Percentiles rank a stretch among this genome's conserved stretches.
Evolutionary conservation across 1,140 invertebrate species (phyloP).

Genomic region (Ips nitidus): DNA sequence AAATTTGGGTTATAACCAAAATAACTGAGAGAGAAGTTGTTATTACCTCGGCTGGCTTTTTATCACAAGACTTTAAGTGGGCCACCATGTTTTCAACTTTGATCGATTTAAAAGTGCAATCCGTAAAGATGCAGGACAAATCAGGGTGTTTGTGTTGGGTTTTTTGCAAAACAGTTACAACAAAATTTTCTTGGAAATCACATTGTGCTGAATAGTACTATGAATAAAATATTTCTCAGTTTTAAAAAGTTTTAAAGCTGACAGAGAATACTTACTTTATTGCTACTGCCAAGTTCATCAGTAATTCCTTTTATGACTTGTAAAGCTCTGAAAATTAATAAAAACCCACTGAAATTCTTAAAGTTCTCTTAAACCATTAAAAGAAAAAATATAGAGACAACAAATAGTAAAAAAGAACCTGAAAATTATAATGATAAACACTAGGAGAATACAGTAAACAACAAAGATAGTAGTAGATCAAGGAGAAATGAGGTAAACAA

Average conservation of each 20-base stretch:
- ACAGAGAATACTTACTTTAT: too few relatives aligned
- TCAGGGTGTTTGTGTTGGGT: constrained; percentile 4
- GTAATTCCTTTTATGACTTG: constrained; percentile 16
- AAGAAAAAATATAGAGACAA: not conserved
- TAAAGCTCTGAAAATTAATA: constrained; percentile 17
- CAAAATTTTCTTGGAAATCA: constrained; percentile 27
- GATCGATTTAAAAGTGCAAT: constrained; percentile 32
- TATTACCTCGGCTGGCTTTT: constrained; percentile 26
- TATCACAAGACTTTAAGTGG: constrained; percentile 40
- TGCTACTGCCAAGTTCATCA: not conserved
- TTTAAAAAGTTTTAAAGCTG: constrained; percentile 1
- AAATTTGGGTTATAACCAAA: not conserved
- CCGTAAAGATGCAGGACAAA: constrained; percentile 34
- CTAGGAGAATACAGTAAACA: too few relatives aligned
- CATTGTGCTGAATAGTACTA: constrained; percentile 19
- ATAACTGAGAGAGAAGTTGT: not conserved
- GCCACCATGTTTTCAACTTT: constrained; percentile 27
- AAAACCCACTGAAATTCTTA: not conserved
- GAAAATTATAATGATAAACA: too few relatives aligned
- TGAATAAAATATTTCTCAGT: constrained; percentile 4
- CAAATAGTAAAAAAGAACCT: too few relatives aligned
- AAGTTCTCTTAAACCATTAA: not conserved
- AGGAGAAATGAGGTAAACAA: too few relatives aligned
- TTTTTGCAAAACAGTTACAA: constrained; percentile 20
- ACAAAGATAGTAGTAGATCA: too few relatives aligned